Base-by-base conservation (phyloP, 2,113 vertebrate genomes). In the Carassius carassius region DNA sequence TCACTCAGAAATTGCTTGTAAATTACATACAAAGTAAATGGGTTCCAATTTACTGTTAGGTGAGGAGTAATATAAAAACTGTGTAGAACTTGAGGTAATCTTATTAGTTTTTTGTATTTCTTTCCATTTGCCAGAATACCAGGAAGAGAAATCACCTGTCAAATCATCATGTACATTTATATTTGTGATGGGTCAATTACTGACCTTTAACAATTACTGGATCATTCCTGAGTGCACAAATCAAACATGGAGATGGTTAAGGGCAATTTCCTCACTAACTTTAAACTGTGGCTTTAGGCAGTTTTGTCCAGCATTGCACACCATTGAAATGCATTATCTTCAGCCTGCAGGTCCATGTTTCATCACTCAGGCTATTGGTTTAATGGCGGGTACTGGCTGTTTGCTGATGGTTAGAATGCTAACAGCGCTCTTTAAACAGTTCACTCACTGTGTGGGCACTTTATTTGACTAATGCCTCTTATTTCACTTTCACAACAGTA, bases 401-500 rank as follows among this genome's bases (percentile, higher is more conserved):
- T 83, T 83, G 69, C 84, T 80, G 81, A 80, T n/a, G 49, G 76
- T 83, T 88, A 37, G 41, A 85, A 86, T 84, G 25, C 77, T 80
- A 83, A 88, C 81, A 49, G 84, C 62, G 35, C 79, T 83, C 60
- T 81, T 81, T 80, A 80, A 83, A 72, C 35, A 9, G 58, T 83
- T 86, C 81, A 54, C 69, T 83, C 75, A 79, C 60, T 35, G 81
- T 70, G 88, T 87, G 65, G 86, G 86, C 11, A 78, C 60, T 78
- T 82, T 76, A 87, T 87, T 86, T 84, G 84, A 87, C 86, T 87
- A 86, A 89, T 86, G 86, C 73, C 73, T 87, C 63, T 89, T 78
- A 86, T 84, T 89, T 86, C 78, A 81, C 81, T 84, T 87, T 89
- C 81, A 87, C 86, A 87, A 87, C 60, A 87, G 78, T 70, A 65